Percentiles rank a stretch among this genome's conserved stretches.
phyloP scores from a whole-genome alignment of 2,797 vertebrate genomes.

The Geotrypetes seraphini region DNA sequence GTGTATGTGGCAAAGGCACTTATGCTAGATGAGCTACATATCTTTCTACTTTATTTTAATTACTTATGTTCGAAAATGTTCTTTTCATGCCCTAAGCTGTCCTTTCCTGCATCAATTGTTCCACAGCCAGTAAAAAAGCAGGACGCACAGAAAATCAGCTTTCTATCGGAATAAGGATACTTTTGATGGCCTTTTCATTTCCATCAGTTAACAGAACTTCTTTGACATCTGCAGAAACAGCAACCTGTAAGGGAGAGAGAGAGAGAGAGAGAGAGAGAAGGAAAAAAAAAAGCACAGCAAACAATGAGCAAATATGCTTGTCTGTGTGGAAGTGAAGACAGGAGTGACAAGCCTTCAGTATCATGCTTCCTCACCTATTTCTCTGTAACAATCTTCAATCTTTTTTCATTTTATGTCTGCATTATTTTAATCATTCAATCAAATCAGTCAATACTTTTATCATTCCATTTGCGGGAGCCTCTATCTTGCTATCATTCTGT shows the following conservation, averaged over 20 bases:
- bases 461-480: constrained; percentile 97
- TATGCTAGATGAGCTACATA: constrained; percentile 18
- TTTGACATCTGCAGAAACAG: constrained; percentile 96
- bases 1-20: constrained; percentile 5
- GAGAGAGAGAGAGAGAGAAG: no score
- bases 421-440: constrained; percentile 99
- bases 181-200: constrained; percentile 98
- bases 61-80: constrained; percentile 35
- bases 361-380: constrained; percentile 77
- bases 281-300: constrained; percentile 58
- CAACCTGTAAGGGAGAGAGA: constrained; percentile 92
- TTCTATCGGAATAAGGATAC: constrained; percentile 87
- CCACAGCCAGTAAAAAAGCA: constrained; percentile 43
- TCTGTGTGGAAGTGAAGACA: constrained; percentile 65
- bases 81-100: constrained; percentile 47
- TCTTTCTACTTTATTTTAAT: constrained; percentile 46
- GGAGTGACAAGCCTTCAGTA: constrained; percentile 74
- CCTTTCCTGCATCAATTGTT: constrained; percentile 59
- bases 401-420: constrained; percentile 98
- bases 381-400: constrained; percentile 77
- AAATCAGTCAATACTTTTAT: constrained; percentile 99
- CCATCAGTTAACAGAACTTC: constrained; percentile 99
- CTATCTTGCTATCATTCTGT: constrained; percentile 99
- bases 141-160: constrained; percentile 50
- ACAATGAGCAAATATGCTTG: constrained; percentile 70